phyloP scores from a whole-genome alignment of 1,140 invertebrate species.

The Rhyacophila brunnea region DNA sequence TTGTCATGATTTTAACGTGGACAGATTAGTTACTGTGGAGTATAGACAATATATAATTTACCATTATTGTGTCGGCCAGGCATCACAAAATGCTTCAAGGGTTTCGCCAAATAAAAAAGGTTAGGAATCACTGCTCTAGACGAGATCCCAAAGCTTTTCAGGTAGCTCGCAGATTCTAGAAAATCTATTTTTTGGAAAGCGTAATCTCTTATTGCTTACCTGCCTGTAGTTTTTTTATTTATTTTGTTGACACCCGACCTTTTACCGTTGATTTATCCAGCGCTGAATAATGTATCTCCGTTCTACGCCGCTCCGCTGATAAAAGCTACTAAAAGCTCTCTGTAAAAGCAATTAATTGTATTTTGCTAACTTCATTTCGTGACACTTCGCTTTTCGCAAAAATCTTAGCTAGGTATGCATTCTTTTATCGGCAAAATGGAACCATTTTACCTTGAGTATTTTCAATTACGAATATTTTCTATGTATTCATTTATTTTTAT shows the following conservation, averaged over 20 bases:
- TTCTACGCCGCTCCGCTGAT: slow-evolving; percentile 43
- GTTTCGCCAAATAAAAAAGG: no score
- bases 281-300: slow-evolving; percentile 33
- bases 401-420: neutral
- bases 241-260: no score
- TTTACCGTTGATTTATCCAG: slow-evolving; percentile 16
- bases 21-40: no score
- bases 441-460: neutral
- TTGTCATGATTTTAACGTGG: no score
- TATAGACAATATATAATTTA: no score
- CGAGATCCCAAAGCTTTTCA: no score
- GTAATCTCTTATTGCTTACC: neutral
- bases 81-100: no score
- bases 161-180: no score
- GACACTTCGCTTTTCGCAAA: slow-evolving; percentile 23
- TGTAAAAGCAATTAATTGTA: slow-evolving; percentile 58
- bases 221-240: neutral
- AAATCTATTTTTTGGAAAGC: no score
- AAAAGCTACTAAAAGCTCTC: slow-evolving; percentile 58
- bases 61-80: no score
- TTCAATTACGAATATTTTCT: neutral
- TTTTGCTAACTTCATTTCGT: slow-evolving; percentile 53
- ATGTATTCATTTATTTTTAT: no score
- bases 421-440: neutral
- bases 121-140: no score